Evolutionary conservation across 1,140 invertebrate species (phyloP).

Genomic region (Trissolcus basalis): DNA sequence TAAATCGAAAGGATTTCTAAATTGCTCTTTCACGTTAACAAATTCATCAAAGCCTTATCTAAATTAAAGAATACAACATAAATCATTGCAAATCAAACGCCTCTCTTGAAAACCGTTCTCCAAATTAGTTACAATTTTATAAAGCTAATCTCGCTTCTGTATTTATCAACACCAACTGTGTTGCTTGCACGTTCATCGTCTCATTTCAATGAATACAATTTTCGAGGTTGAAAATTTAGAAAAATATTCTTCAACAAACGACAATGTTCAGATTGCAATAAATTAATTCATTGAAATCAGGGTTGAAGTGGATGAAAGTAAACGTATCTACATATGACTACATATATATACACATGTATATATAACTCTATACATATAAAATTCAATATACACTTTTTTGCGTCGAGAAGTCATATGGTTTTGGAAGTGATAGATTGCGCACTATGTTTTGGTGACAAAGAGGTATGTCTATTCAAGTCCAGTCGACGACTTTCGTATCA

Average conservation of each 20-base stretch:
- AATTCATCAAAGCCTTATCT: not conserved
- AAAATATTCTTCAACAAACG: too few relatives aligned
- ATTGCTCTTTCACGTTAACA: not conserved
- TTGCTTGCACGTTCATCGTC: too few relatives aligned
- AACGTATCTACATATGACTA: constrained; percentile 53
- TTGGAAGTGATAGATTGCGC: constrained; percentile 57
- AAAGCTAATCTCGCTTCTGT: too few relatives aligned
- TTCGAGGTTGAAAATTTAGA: not conserved
- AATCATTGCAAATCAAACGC: too few relatives aligned
- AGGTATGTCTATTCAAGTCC: constrained; percentile 50
- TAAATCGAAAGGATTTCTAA: constrained; percentile 2
- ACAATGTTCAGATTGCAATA: too few relatives aligned
- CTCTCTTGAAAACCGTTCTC: too few relatives aligned
- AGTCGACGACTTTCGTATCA: constrained; percentile 29
- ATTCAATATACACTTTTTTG: constrained; percentile 54
- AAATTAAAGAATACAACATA: not conserved
- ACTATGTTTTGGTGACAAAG: constrained; percentile 55
- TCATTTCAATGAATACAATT: constrained; percentile 8
- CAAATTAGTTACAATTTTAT: not conserved
- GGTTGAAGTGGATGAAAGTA: constrained; percentile 5
- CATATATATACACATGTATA: constrained; percentile 55
- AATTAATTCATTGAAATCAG: too few relatives aligned
- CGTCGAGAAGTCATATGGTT: constrained; percentile 41
- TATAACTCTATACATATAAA: constrained; percentile 55
- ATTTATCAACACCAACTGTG: too few relatives aligned